These are phyloP conservation scores for Syrista parreyssii DNA, from an alignment of 2,888 invertebrate species.

Conservation along the genomic window DNA sequence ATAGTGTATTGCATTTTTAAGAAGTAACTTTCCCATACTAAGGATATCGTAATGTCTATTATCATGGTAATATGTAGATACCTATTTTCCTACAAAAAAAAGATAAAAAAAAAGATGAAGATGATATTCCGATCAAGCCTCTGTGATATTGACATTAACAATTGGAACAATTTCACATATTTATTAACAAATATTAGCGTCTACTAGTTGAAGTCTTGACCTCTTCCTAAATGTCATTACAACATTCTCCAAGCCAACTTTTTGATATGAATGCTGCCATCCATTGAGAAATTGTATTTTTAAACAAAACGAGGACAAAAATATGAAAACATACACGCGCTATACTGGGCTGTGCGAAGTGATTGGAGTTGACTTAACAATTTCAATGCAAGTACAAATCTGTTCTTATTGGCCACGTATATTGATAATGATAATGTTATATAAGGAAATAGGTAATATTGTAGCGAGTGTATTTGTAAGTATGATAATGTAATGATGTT, in stretches of 20 bases:
- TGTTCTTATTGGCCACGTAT: slow-evolving; percentile 67
- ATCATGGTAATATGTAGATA: slow-evolving; percentile 62
- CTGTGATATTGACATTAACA: slow-evolving; percentile 64
- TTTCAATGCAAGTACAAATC: slow-evolving; percentile 67
- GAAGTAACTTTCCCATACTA: slow-evolving; percentile 44
- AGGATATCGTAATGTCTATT: slow-evolving; percentile 45
- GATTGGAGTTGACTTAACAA: slow-evolving; percentile 66
- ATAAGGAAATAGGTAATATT: slow-evolving; percentile 56
- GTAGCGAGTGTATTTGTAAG: slow-evolving; percentile 61
- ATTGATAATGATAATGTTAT: slow-evolving; percentile 61
- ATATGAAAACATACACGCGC: slow-evolving; percentile 62
- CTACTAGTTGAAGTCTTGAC: slow-evolving; percentile 47
- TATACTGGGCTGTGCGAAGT: slow-evolving; percentile 66
- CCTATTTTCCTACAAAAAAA: slow-evolving; percentile 63
- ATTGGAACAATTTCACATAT: slow-evolving; percentile 60
- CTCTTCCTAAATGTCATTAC: slow-evolving; percentile 63
- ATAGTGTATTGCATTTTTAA: slow-evolving; percentile 65
- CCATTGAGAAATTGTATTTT: slow-evolving; percentile 61
- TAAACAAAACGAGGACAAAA: slow-evolving; percentile 53
- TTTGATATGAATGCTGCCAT: slow-evolving; percentile 63
- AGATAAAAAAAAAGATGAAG: slow-evolving; percentile 31
- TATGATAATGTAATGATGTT: slow-evolving; percentile 55
- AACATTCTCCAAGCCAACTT: slow-evolving; percentile 63
- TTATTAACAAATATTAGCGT: slow-evolving; percentile 52
- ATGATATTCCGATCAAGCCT: slow-evolving; percentile 62